Base-by-base conservation (phyloP, 2,888 invertebrate genomes). In the Euplexia lucipara region DNA sequence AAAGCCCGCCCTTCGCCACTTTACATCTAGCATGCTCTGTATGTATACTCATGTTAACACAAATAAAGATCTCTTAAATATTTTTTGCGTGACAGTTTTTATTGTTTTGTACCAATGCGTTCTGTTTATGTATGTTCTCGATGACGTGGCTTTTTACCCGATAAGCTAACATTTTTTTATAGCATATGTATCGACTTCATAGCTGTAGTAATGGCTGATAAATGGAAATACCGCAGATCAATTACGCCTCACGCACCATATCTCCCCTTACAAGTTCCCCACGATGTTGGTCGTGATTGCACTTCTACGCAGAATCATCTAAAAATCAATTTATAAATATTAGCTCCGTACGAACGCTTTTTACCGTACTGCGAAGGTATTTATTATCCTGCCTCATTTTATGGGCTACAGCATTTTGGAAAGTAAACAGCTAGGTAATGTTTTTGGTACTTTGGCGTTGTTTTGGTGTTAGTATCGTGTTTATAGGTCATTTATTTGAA, bases 251-350 rank as follows among this genome's bases (percentile, higher is more conserved):
- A 39, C 44, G 2, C 41, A 30, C 35, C 51, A 34, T 42, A 10
- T 26, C 37, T n/a, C 30, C 42, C 47, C 34, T 62, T n/a, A 52
- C 3, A 58, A 68, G 26, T 56, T 61, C 51, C 0, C 41, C 48
- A 30, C 48, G 32, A 20, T 69, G 54, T 67, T 52, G n/a, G 48
- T 48, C 41, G 41, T 51, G 45, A 72, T 63, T 78, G 79, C 76
- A 75, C 58, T 76, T 60, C 32, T 73, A 44, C 30, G 61, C 26
- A 66, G 70, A 67, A 67, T 57, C 60, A 76, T 78, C 69, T 61
- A 41, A 72, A 76, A 76, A 70, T 53, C 73, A 75, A 75, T 76
- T 78, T 78, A 58, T 68, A 61, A 63, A 70, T 67, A 76, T 78
- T 76, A 73, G 47, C 42, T 51, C 14, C 62, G 41, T 45, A 22